Conservation (phyloP, 1,140 invertebrate species). For the Trypoxylus dichotomus region DNA sequence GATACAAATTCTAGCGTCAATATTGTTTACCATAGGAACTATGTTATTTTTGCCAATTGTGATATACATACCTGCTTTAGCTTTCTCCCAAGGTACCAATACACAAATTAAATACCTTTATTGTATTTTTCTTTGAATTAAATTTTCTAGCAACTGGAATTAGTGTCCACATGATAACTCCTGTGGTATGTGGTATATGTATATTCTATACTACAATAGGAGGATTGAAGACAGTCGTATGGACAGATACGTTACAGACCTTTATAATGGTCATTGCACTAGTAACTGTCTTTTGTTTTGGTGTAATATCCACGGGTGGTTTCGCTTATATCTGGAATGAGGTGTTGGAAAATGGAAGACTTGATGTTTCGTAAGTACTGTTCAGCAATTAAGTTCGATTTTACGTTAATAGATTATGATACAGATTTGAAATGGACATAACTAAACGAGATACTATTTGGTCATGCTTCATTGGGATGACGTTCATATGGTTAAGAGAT, state of each 20-base stretch:
- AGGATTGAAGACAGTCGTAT: slow-evolving; percentile 71
- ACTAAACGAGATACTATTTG: slow-evolving; percentile 61
- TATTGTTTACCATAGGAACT: slow-evolving; percentile 55
- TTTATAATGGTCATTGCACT: slow-evolving; percentile 68
- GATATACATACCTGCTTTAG: slow-evolving; percentile 64
- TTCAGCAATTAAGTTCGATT: background rate
- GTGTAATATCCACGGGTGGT: slow-evolving; percentile 54
- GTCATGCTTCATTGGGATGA: slow-evolving; percentile 59
- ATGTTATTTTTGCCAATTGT: slow-evolving; percentile 48
- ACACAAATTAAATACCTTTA: background rate
- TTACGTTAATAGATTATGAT: background rate
- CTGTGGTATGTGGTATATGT: slow-evolving; percentile 69
- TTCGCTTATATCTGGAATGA: slow-evolving; percentile 51
- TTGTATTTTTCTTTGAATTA: background rate
- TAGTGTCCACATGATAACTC: slow-evolving; percentile 62
- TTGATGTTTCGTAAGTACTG: slow-evolving; percentile 44
- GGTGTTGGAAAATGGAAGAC: slow-evolving; percentile 55
- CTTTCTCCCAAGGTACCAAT: slow-evolving; percentile 4
- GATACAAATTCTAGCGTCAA: slow-evolving; percentile 62
- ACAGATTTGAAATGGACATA: slow-evolving; percentile 50
- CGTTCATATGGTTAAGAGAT: slow-evolving; percentile 60
- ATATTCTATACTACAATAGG: slow-evolving; percentile 71
- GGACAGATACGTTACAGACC: slow-evolving; percentile 69
- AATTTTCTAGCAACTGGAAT: slow-evolving; percentile 58
- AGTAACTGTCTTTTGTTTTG: slow-evolving; percentile 63